Evolutionary conservation across 2,113 vertebrate genomes (phyloP).

Genomic region (Myrmophylax atrothorax): DNA sequence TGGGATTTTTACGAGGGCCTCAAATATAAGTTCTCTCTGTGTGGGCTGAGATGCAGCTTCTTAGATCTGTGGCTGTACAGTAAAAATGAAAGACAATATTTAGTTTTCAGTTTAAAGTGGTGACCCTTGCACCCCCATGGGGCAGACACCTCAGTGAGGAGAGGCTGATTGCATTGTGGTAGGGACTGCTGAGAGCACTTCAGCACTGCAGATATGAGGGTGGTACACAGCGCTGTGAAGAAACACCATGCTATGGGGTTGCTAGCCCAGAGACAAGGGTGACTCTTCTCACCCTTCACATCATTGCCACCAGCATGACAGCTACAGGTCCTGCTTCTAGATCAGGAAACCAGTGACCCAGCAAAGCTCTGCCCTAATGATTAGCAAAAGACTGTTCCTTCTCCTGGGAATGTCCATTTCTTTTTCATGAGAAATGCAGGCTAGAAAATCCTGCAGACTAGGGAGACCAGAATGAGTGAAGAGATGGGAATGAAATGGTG

Average conservation of each 20-base stretch:
- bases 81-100: neutral
- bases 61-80: neutral
- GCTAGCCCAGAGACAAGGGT: neutral
- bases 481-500: neutral
- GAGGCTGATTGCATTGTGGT: neutral
- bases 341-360: neutral
- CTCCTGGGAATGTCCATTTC: neutral
- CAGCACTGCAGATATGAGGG: neutral
- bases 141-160: neutral
- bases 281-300: rapidly evolving
- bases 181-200: neutral
- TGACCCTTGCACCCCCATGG: neutral
- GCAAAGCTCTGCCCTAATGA: neutral
- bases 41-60: neutral
- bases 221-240: rapidly evolving
- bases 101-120: neutral
- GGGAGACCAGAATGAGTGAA: neutral
- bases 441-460: neutral
- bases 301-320: neutral
- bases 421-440: neutral
- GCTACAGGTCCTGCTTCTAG: neutral
- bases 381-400: neutral
- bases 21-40: rapidly evolving
- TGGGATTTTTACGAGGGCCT: neutral
- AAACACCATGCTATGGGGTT: rapidly evolving